These are phyloP conservation scores for Lydus trimaculatus DNA, from an alignment of 2,888 invertebrate genomes.

Conservation along the genomic window DNA sequence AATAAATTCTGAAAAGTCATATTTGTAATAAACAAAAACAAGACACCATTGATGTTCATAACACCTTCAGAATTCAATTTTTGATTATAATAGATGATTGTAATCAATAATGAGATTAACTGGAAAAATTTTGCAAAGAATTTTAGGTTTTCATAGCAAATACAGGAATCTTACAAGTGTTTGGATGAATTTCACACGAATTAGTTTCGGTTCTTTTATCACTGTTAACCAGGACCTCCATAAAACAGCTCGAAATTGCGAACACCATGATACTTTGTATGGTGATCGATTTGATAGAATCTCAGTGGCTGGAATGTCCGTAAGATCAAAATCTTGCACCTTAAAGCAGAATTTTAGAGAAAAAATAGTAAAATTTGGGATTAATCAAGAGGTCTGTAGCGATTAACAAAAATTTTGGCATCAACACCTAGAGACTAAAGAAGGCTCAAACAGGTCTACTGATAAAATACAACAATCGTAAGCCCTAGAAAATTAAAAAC, in stretches of 20 bases:
- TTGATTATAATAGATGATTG: slow-evolving; percentile 84
- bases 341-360: background rate
- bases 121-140: slow-evolving; percentile 57
- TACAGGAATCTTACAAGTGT: slow-evolving; percentile 73
- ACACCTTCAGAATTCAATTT: slow-evolving; percentile 84
- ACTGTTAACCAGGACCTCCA: slow-evolving; percentile 92
- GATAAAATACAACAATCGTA: too few species aligned
- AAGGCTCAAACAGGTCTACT: too few species aligned
- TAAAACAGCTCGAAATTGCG: slow-evolving; percentile 87
- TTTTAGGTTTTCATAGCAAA: background rate
- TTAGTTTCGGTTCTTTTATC: slow-evolving; percentile 88
- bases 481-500: too few species aligned
- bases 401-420: slow-evolving; percentile 3
- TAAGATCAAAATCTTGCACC: background rate
- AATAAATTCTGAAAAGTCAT: slow-evolving; percentile 97
- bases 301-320: background rate
- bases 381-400: background rate
- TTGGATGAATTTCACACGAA: slow-evolving; percentile 88
- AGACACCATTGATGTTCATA: slow-evolving; percentile 92
- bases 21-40: slow-evolving; percentile 89
- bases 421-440: background rate
- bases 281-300: slow-evolving; percentile 51
- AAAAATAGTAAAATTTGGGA: slow-evolving; percentile 12
- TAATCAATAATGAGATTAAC: slow-evolving; percentile 68
- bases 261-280: slow-evolving; percentile 87